Percentiles rank a stretch among this genome's conserved stretches.
Conservation (phyloP, 2,888 invertebrate species). For the Ligdia adustata region DNA sequence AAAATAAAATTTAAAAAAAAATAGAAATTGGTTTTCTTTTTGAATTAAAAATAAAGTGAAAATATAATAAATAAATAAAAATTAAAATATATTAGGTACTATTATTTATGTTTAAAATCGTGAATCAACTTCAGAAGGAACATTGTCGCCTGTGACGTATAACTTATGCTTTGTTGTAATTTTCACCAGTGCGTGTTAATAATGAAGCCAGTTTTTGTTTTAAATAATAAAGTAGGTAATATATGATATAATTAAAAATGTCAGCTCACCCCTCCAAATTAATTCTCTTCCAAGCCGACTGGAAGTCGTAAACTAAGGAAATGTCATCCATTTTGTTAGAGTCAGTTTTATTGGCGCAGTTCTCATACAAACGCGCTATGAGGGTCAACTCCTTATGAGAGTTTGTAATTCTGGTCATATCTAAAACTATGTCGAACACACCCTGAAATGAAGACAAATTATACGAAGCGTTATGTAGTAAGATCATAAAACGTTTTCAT, state of each 20-base stretch:
- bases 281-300: background rate
- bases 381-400: background rate
- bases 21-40: no score
- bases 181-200: background rate
- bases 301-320: background rate
- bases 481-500: background rate
- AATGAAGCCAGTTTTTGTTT: no score
- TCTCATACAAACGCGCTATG: background rate
- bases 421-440: background rate
- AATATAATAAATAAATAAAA: no score
- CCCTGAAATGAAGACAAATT: background rate
- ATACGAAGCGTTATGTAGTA: background rate
- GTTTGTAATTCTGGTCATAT: conserved; percentile 6
- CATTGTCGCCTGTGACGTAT: no score
- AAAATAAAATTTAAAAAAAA: no score
- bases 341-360: background rate
- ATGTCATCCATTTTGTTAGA: background rate
- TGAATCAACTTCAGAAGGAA: no score
- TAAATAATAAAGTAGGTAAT: no score
- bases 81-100: no score
- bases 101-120: no score
- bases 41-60: no score
- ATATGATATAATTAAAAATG: background rate
- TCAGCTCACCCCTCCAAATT: conserved; percentile 7
- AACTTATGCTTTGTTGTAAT: no score